These are phyloP conservation scores for Luehdorfia chinensis DNA, from an alignment of 1,140 invertebrate species.

Conservation along the genomic window DNA sequence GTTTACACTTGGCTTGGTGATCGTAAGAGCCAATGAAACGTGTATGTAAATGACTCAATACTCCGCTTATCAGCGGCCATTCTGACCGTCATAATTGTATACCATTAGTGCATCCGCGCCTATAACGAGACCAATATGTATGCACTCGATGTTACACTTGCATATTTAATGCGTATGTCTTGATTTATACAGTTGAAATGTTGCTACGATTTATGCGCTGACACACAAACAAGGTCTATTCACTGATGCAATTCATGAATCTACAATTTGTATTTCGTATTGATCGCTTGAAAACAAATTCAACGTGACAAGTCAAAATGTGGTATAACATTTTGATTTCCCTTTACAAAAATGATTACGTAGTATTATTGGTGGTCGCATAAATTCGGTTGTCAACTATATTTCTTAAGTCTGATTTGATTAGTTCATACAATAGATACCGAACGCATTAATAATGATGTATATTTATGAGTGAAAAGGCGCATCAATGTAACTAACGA, in stretches of 20 bases:
- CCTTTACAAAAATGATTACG: too few relatives aligned
- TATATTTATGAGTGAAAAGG: too few relatives aligned
- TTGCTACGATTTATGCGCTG: slow-evolving; percentile 27
- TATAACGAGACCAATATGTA: slow-evolving; percentile 30
- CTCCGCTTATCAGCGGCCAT: slow-evolving; percentile 37
- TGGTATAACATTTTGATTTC: slow-evolving; percentile 5
- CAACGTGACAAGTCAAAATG: not conserved
- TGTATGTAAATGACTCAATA: slow-evolving; percentile 50
- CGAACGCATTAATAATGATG: too few relatives aligned
- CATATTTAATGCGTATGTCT: slow-evolving; percentile 21
- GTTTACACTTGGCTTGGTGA: slow-evolving; percentile 10
- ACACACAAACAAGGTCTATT: slow-evolving; percentile 25
- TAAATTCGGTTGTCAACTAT: too few relatives aligned
- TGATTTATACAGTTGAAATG: slow-evolving; percentile 30
- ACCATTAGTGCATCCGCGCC: slow-evolving; percentile 38
- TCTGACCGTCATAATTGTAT: slow-evolving; percentile 42
- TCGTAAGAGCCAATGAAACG: slow-evolving; percentile 30
- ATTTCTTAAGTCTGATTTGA: too few relatives aligned
- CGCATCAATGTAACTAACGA: not conserved
- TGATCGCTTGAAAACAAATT: slow-evolving; percentile 14
- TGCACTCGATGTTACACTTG: slow-evolving; percentile 24
- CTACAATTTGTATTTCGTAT: slow-evolving; percentile 16
- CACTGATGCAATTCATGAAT: slow-evolving; percentile 19
- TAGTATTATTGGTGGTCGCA: too few relatives aligned
- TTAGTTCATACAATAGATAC: too few relatives aligned